Conservation (phyloP, 2,888 invertebrate species). For the Poecilobothrus nobilitatus region DNA sequence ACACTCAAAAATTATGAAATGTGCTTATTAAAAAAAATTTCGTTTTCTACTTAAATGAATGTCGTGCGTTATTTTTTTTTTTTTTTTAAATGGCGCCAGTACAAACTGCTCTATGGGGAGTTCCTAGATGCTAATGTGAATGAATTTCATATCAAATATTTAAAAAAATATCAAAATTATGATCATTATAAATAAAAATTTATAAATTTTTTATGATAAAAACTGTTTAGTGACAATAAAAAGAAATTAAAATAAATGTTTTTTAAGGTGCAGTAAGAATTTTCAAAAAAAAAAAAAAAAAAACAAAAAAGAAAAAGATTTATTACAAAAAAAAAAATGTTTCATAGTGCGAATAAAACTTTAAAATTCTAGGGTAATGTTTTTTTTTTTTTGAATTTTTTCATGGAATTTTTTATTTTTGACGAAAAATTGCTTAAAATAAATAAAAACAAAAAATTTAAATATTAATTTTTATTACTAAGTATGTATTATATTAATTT, state of each 20-base stretch:
- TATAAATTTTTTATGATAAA: not conserved
- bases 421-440: too few relatives aligned
- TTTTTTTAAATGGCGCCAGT: not conserved
- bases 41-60: not conserved
- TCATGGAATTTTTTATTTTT: too few relatives aligned
- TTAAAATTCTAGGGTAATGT: not conserved
- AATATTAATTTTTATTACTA: too few relatives aligned
- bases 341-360: not conserved
- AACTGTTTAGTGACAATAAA: not conserved
- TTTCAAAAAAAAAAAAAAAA: not conserved
- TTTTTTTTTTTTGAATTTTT: too few relatives aligned
- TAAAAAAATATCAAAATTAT: not conserved
- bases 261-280: not conserved
- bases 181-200: not conserved
- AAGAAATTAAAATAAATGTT: not conserved
- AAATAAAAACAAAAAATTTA: too few relatives aligned
- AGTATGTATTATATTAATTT: too few relatives aligned
- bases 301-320: not conserved
- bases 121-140: not conserved
- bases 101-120: not conserved
- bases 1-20: too few relatives aligned
- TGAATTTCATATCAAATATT: not conserved
- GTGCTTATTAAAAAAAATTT: not conserved
- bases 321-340: not conserved
- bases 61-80: not conserved